These are phyloP conservation scores for Cerceris rybyensis DNA, from an alignment of 2,888 invertebrate genomes.

Conservation along the genomic window DNA sequence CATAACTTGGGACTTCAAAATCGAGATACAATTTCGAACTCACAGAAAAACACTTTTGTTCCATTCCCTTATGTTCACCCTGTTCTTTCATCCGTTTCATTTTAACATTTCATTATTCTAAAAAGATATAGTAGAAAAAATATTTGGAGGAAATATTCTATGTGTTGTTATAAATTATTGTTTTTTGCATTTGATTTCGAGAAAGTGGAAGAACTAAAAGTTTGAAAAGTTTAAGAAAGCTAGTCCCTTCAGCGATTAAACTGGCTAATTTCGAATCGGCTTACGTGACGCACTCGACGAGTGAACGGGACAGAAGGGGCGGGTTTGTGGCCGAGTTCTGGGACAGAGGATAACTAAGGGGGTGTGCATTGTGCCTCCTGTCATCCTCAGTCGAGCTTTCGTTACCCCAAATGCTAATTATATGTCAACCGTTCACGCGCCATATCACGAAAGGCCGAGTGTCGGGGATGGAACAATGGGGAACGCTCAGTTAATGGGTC, in stretches of 20 bases:
- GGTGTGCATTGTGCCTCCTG: slow-evolving; percentile 77
- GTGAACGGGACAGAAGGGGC: slow-evolving; percentile 54
- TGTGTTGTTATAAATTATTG: not conserved
- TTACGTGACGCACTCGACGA: slow-evolving; percentile 61
- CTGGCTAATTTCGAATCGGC: slow-evolving; percentile 71
- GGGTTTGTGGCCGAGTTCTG: slow-evolving; percentile 72
- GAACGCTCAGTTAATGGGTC: slow-evolving; percentile 49
- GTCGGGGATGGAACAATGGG: slow-evolving; percentile 72
- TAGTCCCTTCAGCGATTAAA: slow-evolving; percentile 46
- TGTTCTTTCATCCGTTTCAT: slow-evolving; percentile 16
- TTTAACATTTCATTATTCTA: not conserved
- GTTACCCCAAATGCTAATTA: slow-evolving; percentile 80
- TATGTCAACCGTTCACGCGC: slow-evolving; percentile 74
- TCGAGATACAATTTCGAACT: slow-evolving; percentile 46
- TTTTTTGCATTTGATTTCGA: not conserved
- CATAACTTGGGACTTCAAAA: slow-evolving; percentile 58
- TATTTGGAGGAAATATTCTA: too few relatives aligned
- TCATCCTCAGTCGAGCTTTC: slow-evolving; percentile 79
- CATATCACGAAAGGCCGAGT: slow-evolving; percentile 65
- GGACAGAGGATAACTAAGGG: slow-evolving; percentile 66
- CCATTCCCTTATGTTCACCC: slow-evolving; percentile 13
- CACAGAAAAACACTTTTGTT: slow-evolving; percentile 14
- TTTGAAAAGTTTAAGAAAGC: slow-evolving; percentile 20
- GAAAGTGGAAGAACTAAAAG: not conserved
- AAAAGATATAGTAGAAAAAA: too few relatives aligned